Evolutionary conservation across 2,797 vertebrate species (phyloP).

Genomic region (Cossypha heuglini): DNA sequence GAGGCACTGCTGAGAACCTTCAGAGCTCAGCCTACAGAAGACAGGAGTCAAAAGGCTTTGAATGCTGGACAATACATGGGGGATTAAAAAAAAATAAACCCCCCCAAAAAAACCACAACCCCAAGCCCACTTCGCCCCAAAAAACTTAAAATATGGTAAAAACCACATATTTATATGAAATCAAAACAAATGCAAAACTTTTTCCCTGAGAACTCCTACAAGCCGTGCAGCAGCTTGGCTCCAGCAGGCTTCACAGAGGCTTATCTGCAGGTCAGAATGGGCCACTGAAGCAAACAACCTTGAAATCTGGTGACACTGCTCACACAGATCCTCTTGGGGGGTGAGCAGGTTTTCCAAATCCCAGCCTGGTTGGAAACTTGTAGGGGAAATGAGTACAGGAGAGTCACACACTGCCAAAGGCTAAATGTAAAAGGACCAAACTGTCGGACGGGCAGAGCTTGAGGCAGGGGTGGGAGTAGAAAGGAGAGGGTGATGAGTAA

Average conservation of each 20-base stretch:
- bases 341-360: not conserved
- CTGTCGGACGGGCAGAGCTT: not conserved
- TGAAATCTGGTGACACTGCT: not conserved
- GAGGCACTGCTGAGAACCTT: not conserved
- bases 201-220: not conserved
- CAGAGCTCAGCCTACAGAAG: not conserved
- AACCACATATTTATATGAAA: not conserved
- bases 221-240: not conserved
- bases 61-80: not conserved
- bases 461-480: not conserved
- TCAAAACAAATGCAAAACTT: not conserved
- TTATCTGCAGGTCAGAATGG: not conserved
- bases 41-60: not conserved
- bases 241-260: not conserved
- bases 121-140: rapidly evolving
- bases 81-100: not conserved
- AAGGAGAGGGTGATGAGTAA: not conserved
- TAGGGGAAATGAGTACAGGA: not conserved
- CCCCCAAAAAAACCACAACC: rapidly evolving
- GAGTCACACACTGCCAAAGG: not conserved
- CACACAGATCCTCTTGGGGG: not conserved
- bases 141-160: not conserved
- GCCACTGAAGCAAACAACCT: not conserved
- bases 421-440: not conserved
- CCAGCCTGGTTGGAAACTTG: not conserved